These are phyloP conservation scores for Chiloscyllium punctatum DNA, from an alignment of 2,797 vertebrate species.

Conservation along the genomic window DNA sequence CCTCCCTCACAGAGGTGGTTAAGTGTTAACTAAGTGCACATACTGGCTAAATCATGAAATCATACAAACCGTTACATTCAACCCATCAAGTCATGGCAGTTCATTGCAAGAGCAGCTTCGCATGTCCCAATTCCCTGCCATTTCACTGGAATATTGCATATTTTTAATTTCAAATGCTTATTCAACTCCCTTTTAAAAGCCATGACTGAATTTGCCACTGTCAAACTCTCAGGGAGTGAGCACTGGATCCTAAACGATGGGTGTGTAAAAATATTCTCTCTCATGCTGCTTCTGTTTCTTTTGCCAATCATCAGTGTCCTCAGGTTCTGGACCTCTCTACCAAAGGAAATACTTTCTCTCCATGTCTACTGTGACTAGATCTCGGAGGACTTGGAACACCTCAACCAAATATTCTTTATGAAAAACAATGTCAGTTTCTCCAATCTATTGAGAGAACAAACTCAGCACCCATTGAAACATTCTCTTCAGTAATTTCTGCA, in stretches of 20 bases:
- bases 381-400: background rate
- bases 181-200: background rate
- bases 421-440: background rate
- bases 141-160: background rate
- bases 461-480: background rate
- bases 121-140: background rate
- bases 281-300: background rate
- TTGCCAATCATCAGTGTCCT: background rate
- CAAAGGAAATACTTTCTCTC: background rate
- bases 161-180: background rate
- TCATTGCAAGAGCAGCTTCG: background rate
- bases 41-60: background rate
- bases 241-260: background rate
- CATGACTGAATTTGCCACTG: background rate
- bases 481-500: background rate
- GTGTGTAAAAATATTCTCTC: background rate
- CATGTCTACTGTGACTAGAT: too few species aligned
- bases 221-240: background rate
- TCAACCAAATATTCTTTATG: background rate
- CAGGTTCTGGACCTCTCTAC: background rate
- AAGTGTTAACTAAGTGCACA: background rate
- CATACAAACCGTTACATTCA: background rate
- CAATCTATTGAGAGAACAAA: background rate
- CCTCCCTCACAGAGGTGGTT: background rate
- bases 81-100: background rate